Evolutionary conservation across 2,888 invertebrate species (phyloP), one percentile per base, ranked within the genome.

Genomic region (Pristionchus entomophagus): DNA sequence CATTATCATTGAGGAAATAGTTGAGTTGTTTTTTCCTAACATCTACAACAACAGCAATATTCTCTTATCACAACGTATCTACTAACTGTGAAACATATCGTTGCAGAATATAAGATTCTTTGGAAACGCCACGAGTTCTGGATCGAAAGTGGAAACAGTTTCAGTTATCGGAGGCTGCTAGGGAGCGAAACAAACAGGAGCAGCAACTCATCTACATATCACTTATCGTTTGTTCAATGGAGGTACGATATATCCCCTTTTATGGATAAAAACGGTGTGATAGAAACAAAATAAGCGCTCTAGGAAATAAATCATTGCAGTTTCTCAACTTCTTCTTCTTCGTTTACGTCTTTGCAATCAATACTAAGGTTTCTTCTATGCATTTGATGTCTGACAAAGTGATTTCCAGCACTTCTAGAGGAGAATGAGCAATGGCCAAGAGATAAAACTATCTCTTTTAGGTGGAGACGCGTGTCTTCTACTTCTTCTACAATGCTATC

Each of bases 401-500:
- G 17, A 49, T 49, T 17, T 49, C 49, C 8, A 49, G 17, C 49
- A 49, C 8, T 12, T 17, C 17, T 17, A 49, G 17, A 17, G 59
- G 26, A 59, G n/a, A 22, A 10, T 59, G 6, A 59, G 59, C n/a
- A n/a, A n/a, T n/a, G n/a, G n/a, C n/a, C n/a, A n/a, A n/a, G n/a
- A n/a, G n/a, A n/a, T n/a, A n/a, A n/a, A n/a, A n/a, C n/a, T n/a
- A n/a, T n/a, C 19, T 22, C n/a, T 26, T 59, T 1, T n/a, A 73
- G 73, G n/a, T 73, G 41, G 73, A 73, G 4, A 73, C 73, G 73
- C 73, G 73, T 5, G 73, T 73, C n/a, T 73, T 73, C 73, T 73
- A 73, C 41, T 73, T 73, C 73, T 73, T 73, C 45, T 73, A 80
- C 80, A 80, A 80, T 32, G 80, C 80, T 4, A 26, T 80, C 49